Conservation (phyloP, 2,797 vertebrate genomes). For the Micromesistius poutassou region DNA sequence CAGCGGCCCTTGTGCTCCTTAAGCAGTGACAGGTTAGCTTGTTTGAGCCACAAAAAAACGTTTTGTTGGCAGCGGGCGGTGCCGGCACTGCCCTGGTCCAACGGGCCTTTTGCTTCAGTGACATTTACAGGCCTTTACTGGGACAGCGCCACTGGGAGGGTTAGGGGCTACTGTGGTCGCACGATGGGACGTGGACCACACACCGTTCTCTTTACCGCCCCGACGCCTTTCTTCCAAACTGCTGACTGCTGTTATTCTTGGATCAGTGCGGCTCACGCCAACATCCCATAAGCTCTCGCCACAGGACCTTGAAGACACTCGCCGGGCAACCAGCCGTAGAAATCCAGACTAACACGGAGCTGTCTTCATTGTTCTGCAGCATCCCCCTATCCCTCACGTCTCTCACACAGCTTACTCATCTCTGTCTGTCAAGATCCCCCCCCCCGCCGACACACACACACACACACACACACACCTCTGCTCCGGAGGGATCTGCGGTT, state of each 20-base stretch:
- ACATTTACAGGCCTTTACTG: conserved; percentile 15
- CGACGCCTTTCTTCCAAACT: conserved; percentile 36
- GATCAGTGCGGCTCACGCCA: conserved; percentile 40
- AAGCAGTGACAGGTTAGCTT: neutral
- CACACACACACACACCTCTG: too few relatives aligned
- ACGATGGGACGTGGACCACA: conserved; percentile 42
- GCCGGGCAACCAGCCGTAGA: neutral
- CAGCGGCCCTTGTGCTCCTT: neutral
- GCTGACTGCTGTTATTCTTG: conserved; percentile 45
- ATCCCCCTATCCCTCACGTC: conserved; percentile 2
- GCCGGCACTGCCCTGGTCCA: conserved; percentile 10
- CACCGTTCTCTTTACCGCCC: conserved; percentile 12
- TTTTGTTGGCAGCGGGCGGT: neutral
- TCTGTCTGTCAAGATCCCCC: neutral
- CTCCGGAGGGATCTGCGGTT: neutral
- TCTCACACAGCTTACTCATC: conserved; percentile 13
- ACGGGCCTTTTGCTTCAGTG: conserved; percentile 18
- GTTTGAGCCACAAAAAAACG: neutral
- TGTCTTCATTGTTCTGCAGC: neutral
- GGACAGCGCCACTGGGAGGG: neutral
- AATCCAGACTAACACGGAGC: neutral
- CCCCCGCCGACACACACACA: neutral
- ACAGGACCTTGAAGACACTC: conserved; percentile 35
- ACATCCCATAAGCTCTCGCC: conserved; percentile 28
- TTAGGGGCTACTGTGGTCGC: conserved; percentile 7